Percentiles rank a stretch among this genome's conserved stretches.
These are phyloP conservation scores for Cylloceria caligata DNA, from an alignment of 2,888 invertebrate species.

Conservation along the genomic window DNA sequence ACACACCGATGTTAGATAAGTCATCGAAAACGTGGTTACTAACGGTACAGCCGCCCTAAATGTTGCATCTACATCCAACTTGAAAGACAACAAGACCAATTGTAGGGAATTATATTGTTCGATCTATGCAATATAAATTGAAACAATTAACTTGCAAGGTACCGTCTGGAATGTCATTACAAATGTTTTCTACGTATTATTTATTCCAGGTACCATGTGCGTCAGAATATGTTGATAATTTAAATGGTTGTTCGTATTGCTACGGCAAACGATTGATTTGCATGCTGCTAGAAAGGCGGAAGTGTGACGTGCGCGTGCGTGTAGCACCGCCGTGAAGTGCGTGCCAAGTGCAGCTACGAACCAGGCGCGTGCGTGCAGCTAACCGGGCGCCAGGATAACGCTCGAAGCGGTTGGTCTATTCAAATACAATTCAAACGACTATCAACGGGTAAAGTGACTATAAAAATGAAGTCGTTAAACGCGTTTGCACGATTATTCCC, in stretches of 20 bases:
- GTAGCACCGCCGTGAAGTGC: constrained; percentile 22
- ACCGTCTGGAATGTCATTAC: not conserved
- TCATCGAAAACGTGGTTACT: no score
- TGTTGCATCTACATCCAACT: no score
- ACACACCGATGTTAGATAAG: no score
- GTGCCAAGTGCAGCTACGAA: constrained; percentile 58
- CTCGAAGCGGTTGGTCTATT: constrained; percentile 48
- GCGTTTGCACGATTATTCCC: constrained; percentile 42
- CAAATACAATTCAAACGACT: constrained; percentile 38
- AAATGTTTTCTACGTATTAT: constrained; percentile 1
- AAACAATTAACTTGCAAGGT: constrained; percentile 10
- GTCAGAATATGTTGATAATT: constrained; percentile 7
- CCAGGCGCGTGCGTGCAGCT: constrained; percentile 40
- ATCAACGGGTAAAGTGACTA: constrained; percentile 58
- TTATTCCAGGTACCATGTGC: not conserved
- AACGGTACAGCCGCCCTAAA: no score
- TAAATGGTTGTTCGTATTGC: constrained; percentile 27
- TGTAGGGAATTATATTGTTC: not conserved
- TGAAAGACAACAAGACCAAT: no score
- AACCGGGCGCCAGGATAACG: constrained; percentile 50
- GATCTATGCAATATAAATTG: not conserved
- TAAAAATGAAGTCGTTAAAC: constrained; percentile 71
- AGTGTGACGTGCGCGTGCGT: constrained; percentile 34
- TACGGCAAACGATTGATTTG: constrained; percentile 29
- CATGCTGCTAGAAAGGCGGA: constrained; percentile 54